phyloP scores from a whole-genome alignment of 1,140 invertebrate genomes.

The Eriocheir sinensis region DNA sequence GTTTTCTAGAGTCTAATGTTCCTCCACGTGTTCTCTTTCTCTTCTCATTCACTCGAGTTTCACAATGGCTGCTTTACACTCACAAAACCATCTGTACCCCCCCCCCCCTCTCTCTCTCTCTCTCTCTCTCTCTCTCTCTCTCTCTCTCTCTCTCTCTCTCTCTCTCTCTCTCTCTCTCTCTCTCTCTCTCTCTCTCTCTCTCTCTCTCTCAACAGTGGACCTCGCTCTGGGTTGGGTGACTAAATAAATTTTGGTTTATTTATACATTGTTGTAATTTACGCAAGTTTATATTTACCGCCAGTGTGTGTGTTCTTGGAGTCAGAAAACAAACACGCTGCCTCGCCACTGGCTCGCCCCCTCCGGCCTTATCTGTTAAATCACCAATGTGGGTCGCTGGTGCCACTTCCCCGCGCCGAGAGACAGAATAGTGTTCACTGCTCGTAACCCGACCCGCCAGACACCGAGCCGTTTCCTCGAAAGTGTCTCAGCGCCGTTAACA shows the following conservation, averaged over 20 bases:
- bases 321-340: not conserved
- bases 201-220: not conserved
- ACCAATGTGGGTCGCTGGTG: not conserved
- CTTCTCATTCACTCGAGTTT: too few relatives aligned
- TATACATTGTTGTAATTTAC: not conserved
- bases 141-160: constrained; percentile 35
- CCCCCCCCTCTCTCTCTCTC: constrained; percentile 30
- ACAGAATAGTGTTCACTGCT: not conserved
- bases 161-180: constrained; percentile 48
- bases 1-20: too few relatives aligned
- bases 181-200: constrained; percentile 40
- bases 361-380: not conserved
- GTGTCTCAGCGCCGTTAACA: not conserved
- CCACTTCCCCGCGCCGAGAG: not conserved
- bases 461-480: not conserved
- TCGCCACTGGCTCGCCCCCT: not conserved
- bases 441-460: not conserved
- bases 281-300: not conserved
- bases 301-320: not conserved
- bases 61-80: too few relatives aligned
- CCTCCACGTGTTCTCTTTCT: not conserved
- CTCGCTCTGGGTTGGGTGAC: too few relatives aligned
- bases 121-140: constrained; percentile 58
- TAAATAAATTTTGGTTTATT: not conserved
- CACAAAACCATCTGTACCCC: not conserved